Base-by-base conservation (phyloP, 2,888 invertebrate species). In the Drosophila borborema region DNA sequence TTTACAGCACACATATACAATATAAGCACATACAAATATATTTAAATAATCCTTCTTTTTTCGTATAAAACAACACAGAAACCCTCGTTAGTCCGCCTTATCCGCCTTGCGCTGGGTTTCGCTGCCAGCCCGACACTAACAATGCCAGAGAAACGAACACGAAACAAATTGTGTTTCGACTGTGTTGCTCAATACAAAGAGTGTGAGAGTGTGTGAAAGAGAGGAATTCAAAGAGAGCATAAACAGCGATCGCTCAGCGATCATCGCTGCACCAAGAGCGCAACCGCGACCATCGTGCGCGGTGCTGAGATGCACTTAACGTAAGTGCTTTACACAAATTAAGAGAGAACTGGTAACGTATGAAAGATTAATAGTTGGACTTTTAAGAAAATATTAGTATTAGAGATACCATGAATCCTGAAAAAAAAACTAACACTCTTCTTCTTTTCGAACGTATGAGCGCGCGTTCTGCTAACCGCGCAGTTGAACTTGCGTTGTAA, bases 41-140 rank as follows among this genome's bases (percentile, higher is more conserved):
- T 77, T 81, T 48, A 72, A 77, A 81, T 68, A 77, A 77, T 60
- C 54, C 51, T 71, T 62, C 46, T 55, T 62, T 60, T 66, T 59
- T 62, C 58, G 48, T 46, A 46, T 45, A 56, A 56, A 64, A 54
- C 51, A 53, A 28, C 58, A 53, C 75, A 53, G 18, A 56, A 67
- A 76, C 74, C 72, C 71, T 72, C 82, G 65, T 63, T 69, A 66
- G 12, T 41, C 66, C 71, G 81, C 70, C 51, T 56, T 36, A 48
- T 20, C 31, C 40, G 81, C 59, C 69, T 78, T 87, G 54, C 66
- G 72, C 48, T 81, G 65, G 43, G 68, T 77, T 56, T 78, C 86
- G 63, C 68, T 62, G 78, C 51, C 74, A 48, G 43, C 45, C 53
- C 55, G 48, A 36, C 65, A 78, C 78, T 78, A 68, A 78, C 23